Evolutionary conservation across 1,140 invertebrate species (phyloP), one percentile per base, ranked within the genome.

Genomic region (Bicyclus anynana): DNA sequence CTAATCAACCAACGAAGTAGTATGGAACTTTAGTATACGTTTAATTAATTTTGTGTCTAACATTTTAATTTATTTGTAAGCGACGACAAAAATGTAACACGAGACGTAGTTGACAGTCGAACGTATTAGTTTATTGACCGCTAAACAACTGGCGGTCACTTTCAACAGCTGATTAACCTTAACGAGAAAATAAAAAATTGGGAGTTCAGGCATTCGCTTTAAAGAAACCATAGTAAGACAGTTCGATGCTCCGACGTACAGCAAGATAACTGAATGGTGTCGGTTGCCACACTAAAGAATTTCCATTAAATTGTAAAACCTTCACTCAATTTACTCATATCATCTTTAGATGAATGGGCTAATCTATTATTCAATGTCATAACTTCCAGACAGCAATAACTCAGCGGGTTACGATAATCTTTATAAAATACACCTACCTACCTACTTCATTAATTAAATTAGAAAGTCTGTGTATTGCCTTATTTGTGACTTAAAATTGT

Each of bases 351-450:
- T 59, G 59, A 65, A 59, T 62, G 20, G 49, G 47, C n/a, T 61
- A 61, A 64, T 65, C 56, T 65, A 65, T 68, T 68, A 64, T 68
- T 53, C 59, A 68, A 61, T 56, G 62, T 65, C 60, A 65, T 65
- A 65, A 59, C 54, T 66, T 38, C 48, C 33, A 18, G 40, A 58
- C 35, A 48, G 55, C 66, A 56, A 61, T 68, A 64, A 55, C 54
- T 56, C 62, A 64, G 55, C 52, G 26, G 26, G 40, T 62, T 62
- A 56, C 46, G 53, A 54, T 60, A 60, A 58, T 61, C 53, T 47
- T 42, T 38, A 55, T 53, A 53, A 48, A 49, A 49, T 58, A 53
- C 60, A 46, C 29, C 29, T 33, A 33, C 3, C 29, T 12, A 33
- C 49, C 26, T n/a, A n/a, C n/a, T n/a, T n/a, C n/a, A n/a, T 50